These are phyloP conservation scores for Hydractinia echinata DNA, from an alignment of 30 jellyfish, hydroid and myxozoan genomes.

Conservation along the genomic window DNA sequence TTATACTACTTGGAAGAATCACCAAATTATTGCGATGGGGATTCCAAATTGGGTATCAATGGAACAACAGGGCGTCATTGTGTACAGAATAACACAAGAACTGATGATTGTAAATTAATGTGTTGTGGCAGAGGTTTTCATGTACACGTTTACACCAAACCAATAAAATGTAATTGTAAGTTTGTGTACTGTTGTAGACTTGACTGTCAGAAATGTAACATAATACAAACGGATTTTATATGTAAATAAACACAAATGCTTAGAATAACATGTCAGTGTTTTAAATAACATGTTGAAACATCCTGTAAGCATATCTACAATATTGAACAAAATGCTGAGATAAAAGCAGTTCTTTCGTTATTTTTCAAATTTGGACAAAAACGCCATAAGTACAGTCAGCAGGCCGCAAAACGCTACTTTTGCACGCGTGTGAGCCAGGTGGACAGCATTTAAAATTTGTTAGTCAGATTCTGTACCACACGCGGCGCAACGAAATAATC, in stretches of 20 bases:
- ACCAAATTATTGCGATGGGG: constrained; percentile 1
- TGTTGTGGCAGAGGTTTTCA: constrained; percentile 20
- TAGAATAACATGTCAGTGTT: no score
- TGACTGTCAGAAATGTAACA: neutral
- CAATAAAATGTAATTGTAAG: neutral
- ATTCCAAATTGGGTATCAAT: neutral
- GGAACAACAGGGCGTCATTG: constrained; percentile 14
- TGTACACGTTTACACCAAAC: neutral
- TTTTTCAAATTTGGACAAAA: no score
- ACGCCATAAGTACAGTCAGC: no score
- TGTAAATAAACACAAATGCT: neutral
- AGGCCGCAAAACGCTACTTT: no score
- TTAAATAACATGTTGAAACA: no score
- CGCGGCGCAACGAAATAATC: no score
- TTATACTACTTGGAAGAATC: neutral
- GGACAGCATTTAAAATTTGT: no score
- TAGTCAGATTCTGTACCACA: no score
- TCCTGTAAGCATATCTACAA: no score
- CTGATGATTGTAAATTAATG: neutral
- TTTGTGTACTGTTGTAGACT: constrained; percentile 12
- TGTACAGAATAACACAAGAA: constrained; percentile 2
- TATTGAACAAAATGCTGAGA: no score
- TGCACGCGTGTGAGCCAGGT: no score
- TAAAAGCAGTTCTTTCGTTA: no score
- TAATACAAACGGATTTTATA: neutral